phyloP scores from a whole-genome alignment of 2,113 vertebrate species.

The Phylloscopus trochilus region DNA sequence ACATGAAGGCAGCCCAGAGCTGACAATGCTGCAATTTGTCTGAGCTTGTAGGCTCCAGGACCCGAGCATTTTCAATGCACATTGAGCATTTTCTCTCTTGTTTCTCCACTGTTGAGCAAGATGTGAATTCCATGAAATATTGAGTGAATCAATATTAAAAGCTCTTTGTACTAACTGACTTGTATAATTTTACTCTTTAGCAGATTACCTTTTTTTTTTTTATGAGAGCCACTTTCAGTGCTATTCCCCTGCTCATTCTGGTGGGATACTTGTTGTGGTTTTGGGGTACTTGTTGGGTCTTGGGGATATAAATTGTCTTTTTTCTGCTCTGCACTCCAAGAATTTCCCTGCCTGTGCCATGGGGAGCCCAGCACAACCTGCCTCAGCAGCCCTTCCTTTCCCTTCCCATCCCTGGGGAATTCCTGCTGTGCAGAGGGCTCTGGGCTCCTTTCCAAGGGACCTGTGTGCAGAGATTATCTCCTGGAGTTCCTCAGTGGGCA shows the following conservation, averaged over 20 bases:
- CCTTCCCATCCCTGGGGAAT: background rate
- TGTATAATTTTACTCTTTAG: constrained; percentile 40
- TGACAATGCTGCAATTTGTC: background rate
- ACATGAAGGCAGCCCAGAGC: background rate
- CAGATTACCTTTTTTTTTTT: background rate
- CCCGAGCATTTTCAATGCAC: too few relatives aligned
- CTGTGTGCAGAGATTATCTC: background rate
- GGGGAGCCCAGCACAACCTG: background rate
- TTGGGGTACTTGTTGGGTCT: background rate
- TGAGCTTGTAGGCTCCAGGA: background rate
- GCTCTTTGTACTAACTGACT: constrained; percentile 44
- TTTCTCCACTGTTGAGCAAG: background rate
- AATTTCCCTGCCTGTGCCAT: background rate
- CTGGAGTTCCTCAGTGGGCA: background rate
- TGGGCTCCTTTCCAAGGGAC: background rate
- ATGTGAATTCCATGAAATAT: constrained; percentile 48
- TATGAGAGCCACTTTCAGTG: background rate
- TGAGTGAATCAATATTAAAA: constrained; percentile 59
- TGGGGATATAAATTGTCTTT: background rate
- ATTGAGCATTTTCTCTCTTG: background rate
- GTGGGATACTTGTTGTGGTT: background rate
- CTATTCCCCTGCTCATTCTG: background rate
- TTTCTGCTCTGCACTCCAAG: background rate
- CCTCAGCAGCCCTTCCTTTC: background rate
- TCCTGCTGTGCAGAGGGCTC: background rate